phyloP scores from a whole-genome alignment of 2,888 invertebrate genomes.

The Iphiclides podalirius region DNA sequence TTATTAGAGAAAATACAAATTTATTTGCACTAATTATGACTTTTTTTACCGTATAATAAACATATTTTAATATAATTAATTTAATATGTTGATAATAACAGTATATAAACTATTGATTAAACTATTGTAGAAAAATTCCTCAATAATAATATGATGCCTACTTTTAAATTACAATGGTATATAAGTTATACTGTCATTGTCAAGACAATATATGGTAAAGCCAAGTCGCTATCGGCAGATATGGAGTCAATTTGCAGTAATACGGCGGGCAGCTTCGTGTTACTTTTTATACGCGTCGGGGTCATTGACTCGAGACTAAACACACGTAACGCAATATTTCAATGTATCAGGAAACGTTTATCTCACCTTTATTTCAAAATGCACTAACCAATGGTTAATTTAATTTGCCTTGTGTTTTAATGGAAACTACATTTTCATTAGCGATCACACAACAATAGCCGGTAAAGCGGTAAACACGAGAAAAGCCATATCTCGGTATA shows the following conservation, averaged over 20 bases:
- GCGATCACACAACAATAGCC: not conserved
- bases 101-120: too few relatives aligned
- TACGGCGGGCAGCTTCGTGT: constrained; percentile 59
- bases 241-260: constrained; percentile 73
- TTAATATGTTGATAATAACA: too few relatives aligned
- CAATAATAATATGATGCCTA: too few relatives aligned
- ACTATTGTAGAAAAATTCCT: too few relatives aligned
- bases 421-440: constrained; percentile 7
- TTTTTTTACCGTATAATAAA: too few relatives aligned
- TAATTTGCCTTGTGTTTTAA: constrained; percentile 4
- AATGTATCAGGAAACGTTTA: constrained; percentile 47
- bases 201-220: constrained; percentile 31
- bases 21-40: too few relatives aligned
- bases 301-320: constrained; percentile 64
- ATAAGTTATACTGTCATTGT: constrained; percentile 31
- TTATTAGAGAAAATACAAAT: too few relatives aligned
- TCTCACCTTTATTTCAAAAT: constrained; percentile 5
- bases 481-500: too few relatives aligned
- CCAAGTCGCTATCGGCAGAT: constrained; percentile 43
- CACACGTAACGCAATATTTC: constrained; percentile 48
- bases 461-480: too few relatives aligned
- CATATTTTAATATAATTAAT: too few relatives aligned
- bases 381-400: constrained; percentile 12
- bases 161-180: constrained; percentile 24
- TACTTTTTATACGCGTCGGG: constrained; percentile 64